Conservation (phyloP, 2,113 vertebrate genomes). For the Sardina pilchardus region DNA sequence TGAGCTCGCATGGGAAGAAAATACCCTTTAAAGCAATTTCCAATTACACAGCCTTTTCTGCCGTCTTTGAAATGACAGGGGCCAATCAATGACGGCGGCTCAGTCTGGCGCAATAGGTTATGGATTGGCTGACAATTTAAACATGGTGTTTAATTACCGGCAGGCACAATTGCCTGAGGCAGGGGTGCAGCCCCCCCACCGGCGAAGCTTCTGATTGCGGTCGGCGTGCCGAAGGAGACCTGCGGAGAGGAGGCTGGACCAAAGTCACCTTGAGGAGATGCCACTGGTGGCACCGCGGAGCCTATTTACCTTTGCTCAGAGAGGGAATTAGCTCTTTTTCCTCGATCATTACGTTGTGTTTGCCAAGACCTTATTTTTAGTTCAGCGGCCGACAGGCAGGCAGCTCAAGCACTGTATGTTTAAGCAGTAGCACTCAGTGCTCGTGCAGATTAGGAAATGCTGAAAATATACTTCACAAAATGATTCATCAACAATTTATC, state of each 20-base stretch:
- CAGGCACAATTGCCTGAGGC: slow-evolving; percentile 43
- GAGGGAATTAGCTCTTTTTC: background rate
- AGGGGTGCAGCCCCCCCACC: slow-evolving; percentile 16
- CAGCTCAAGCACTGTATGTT: background rate
- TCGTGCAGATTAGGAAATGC: background rate
- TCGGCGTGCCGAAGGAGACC: slow-evolving; percentile 21
- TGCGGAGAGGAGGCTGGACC: background rate
- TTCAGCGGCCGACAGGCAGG: background rate
- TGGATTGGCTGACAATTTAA: slow-evolving; percentile 72
- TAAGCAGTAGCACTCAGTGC: background rate
- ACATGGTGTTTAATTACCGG: slow-evolving; percentile 66
- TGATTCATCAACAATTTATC: background rate
- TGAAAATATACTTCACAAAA: too few species aligned
- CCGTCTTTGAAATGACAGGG: slow-evolving; percentile 54
- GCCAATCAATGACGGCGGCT: slow-evolving; percentile 62
- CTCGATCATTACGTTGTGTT: background rate
- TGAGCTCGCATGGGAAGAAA: slow-evolving; percentile 40
- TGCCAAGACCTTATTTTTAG: background rate
- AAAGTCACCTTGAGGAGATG: slow-evolving; percentile 16
- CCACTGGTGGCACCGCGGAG: background rate
- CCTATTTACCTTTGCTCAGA: background rate
- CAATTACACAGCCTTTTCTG: slow-evolving; percentile 59
- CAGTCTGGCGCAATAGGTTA: slow-evolving; percentile 64
- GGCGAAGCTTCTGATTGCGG: slow-evolving; percentile 27
- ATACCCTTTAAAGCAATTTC: slow-evolving; percentile 53